These are phyloP conservation scores for Malurus elegans DNA, from an alignment of 2,113 vertebrate genomes.

Conservation along the genomic window DNA sequence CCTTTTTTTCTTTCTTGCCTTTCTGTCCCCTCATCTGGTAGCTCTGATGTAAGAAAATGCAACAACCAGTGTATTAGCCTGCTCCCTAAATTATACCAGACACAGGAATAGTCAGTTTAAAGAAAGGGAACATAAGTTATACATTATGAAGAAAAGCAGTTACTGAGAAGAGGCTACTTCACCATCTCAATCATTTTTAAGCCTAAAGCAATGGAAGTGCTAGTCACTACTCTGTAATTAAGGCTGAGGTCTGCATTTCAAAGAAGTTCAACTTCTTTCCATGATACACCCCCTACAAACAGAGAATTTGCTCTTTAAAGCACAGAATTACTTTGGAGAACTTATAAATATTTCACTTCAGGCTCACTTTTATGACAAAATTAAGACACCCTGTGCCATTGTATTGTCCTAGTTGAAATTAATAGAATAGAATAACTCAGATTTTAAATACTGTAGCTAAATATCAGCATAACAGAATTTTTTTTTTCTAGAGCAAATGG, in stretches of 20 bases:
- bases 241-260: conserved; percentile 21
- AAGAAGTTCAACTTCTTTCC: not conserved
- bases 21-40: not conserved
- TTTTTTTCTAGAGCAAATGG: not conserved
- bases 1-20: not conserved
- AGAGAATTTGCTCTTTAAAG: not conserved
- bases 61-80: not conserved
- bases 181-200: conserved; percentile 1
- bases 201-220: conserved; percentile 21
- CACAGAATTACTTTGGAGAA: not conserved
- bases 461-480: not conserved
- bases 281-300: not conserved
- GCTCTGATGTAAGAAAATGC: not conserved
- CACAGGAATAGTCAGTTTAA: not conserved
- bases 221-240: not conserved
- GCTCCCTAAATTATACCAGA: not conserved
- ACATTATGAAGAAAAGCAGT: conserved; percentile 26
- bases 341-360: not conserved
- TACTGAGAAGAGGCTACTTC: not conserved
- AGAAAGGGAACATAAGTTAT: not conserved
- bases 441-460: not conserved
- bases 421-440: not conserved
- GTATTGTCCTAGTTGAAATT: not conserved
- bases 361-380: not conserved
- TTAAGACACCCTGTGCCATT: not conserved